Evolutionary conservation across 2,888 invertebrate species (phyloP).

Genomic region (Eupithecia exiguata): DNA sequence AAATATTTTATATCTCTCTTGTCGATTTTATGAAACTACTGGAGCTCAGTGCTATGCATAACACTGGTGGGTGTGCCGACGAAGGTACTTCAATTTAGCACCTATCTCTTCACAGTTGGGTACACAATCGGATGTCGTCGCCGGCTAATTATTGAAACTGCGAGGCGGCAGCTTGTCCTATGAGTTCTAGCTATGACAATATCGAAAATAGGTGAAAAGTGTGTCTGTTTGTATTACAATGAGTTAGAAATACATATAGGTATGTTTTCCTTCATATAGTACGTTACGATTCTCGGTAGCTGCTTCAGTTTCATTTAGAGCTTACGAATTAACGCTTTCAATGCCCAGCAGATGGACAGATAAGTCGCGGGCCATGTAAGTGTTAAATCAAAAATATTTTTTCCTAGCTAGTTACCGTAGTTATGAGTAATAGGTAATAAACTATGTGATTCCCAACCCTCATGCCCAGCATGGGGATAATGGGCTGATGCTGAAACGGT

Average conservation of each 20-base stretch:
- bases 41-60: neutral
- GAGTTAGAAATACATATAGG: neutral
- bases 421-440: no score
- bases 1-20: neutral
- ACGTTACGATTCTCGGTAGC: no score
- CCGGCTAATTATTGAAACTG: conserved; percentile 5
- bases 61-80: neutral
- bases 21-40: neutral
- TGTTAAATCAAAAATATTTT: no score
- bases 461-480: no score
- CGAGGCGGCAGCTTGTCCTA: conserved; percentile 1
- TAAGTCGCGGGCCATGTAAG: no score
- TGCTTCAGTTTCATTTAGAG: no score
- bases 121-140: conserved; percentile 26
- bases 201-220: neutral
- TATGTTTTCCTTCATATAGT: no score
- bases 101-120: conserved; percentile 37
- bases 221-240: neutral
- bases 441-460: no score
- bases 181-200: neutral
- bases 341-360: no score
- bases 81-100: conserved; percentile 9
- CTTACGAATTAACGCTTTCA: no score
- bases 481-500: no score
- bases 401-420: no score